phyloP scores from a whole-genome alignment of 2,113 vertebrate genomes.

The Pagrus major region DNA sequence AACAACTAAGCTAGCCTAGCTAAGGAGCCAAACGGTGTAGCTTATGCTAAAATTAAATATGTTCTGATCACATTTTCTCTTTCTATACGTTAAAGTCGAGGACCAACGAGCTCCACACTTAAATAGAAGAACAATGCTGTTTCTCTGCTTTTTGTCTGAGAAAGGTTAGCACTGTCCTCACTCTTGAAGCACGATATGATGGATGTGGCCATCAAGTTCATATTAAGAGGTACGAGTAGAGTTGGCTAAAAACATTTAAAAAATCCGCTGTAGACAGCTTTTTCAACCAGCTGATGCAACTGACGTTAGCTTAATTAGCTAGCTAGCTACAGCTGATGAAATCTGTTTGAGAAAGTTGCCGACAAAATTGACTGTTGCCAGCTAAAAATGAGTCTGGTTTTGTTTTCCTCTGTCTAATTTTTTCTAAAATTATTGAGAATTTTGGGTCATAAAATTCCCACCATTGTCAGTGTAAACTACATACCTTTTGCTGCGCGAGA shows the following conservation, averaged over 20 bases:
- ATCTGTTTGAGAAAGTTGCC: neutral
- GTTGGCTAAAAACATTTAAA: neutral
- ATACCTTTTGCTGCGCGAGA: neutral
- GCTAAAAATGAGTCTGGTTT: neutral
- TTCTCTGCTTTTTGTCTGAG: no score
- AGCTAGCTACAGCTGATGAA: neutral
- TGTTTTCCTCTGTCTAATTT: neutral
- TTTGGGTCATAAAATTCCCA: no score
- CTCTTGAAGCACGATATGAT: no score
- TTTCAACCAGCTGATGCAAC: neutral
- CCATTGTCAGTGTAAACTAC: no score
- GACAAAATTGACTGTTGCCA: neutral
- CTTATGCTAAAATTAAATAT: neutral
- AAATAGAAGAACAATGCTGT: no score
- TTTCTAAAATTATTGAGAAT: neutral
- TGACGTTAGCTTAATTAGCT: neutral
- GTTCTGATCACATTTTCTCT: neutral
- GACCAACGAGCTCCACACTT: no score
- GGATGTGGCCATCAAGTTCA: neutral
- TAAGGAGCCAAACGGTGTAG: neutral
- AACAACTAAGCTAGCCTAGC: neutral
- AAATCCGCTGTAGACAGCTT: neutral
- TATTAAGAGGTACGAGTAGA: neutral
- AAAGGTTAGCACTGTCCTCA: no score
- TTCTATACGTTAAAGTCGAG: no score